Evolutionary conservation across 2,888 invertebrate species (phyloP).

Genomic region (Pediacus dermestoides): DNA sequence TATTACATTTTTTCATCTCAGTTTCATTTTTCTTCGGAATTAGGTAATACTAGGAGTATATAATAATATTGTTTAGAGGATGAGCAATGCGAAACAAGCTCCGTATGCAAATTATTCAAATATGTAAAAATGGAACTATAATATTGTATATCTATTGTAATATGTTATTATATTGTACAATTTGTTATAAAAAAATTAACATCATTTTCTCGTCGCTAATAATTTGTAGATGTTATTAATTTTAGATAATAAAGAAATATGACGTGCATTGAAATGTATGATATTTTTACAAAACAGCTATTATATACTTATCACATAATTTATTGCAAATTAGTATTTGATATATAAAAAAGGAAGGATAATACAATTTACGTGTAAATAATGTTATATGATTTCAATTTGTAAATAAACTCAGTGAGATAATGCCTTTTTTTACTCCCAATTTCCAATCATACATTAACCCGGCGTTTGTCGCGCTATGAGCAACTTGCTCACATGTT

Average conservation of each 20-base stretch:
- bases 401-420: constrained; percentile 15
- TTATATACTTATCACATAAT: constrained; percentile 39
- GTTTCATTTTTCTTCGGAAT: too few relatives aligned
- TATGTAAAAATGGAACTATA: constrained; percentile 22
- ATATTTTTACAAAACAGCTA: constrained; percentile 41
- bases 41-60: too few relatives aligned
- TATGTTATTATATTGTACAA: constrained; percentile 40
- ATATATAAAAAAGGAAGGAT: constrained; percentile 19
- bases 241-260: constrained; percentile 27
- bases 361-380: constrained; percentile 23
- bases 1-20: too few relatives aligned
- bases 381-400: constrained; percentile 22
- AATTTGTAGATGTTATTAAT: constrained; percentile 37
- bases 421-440: too few relatives aligned
- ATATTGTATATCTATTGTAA: constrained; percentile 29
- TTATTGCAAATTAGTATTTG: constrained; percentile 39
- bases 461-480: too few relatives aligned
- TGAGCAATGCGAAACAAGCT: too few relatives aligned
- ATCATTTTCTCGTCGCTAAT: constrained; percentile 28
- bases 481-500: too few relatives aligned
- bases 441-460: too few relatives aligned
- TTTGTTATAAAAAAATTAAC: too few relatives aligned
- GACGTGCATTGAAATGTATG: constrained; percentile 34
- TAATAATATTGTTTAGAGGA: too few relatives aligned
- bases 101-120: too few relatives aligned